Conservation (phyloP, 23 tunicate species). For the Pegea sp. region DNA sequence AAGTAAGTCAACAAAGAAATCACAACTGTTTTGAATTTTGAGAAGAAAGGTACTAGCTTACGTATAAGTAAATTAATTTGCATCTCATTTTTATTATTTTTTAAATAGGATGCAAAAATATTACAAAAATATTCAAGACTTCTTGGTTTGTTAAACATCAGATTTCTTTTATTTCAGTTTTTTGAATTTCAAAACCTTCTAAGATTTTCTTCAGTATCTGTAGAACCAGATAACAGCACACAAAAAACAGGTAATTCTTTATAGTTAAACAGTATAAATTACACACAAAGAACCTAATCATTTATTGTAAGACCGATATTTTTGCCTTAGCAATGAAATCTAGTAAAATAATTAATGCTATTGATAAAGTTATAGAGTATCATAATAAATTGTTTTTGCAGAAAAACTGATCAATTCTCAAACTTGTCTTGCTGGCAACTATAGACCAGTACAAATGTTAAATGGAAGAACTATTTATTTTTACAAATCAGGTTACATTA, state of each 20-base stretch:
- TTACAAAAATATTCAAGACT: not conserved
- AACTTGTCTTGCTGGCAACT: conserved; percentile 7
- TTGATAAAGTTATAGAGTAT: not conserved
- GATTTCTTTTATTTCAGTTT: conserved; percentile 5
- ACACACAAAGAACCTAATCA: no score
- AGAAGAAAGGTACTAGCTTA: no score
- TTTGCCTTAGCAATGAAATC: no score
- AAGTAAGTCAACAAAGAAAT: no score
- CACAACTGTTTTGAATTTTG: no score
- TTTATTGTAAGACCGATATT: no score
- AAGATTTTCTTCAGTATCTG: not conserved
- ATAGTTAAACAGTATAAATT: no score
- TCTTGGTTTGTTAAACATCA: not conserved
- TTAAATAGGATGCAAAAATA: not conserved
- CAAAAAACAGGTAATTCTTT: no score
- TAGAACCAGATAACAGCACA: conserved; percentile 5
- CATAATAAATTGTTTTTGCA: not conserved
- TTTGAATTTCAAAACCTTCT: conserved; percentile 9
- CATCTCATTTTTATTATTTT: not conserved
- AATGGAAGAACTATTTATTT: conserved; percentile 2
- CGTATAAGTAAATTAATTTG: no score
- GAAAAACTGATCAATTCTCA: not conserved
- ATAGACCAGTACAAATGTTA: conserved; percentile 27
- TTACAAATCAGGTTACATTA: no score
- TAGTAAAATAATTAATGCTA: not conserved